Evolutionary conservation across 2,113 vertebrate genomes (phyloP), one percentile per base, ranked within the genome.

Genomic region (Ranitomeya variabilis): DNA sequence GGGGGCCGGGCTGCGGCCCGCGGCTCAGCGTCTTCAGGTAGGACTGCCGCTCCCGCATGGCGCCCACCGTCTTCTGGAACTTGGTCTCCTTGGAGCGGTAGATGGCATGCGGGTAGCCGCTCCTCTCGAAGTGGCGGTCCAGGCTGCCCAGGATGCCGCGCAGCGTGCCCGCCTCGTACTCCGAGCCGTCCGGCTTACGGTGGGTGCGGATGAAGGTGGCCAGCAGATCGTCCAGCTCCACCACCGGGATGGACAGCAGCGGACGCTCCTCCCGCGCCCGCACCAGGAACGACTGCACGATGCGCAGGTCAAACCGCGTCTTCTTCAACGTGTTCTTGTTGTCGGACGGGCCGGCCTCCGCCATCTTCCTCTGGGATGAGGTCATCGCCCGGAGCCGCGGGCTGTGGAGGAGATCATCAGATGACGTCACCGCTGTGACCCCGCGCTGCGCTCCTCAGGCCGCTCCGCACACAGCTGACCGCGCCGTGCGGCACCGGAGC

Each of bases 261-360:
- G 73, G 80, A 11, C 89, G 62, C 71, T 73, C 55, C 73, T 87
- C 85, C 11, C 51, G n/a, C 14, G 77, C 81, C n/a, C 57, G 64
- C 23, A 6, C 5, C 57, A 90, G 86, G 54, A 87, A 90, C 18
- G 89, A 15, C 19, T 84, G 81, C 60, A 90, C 64, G n/a, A 90
- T 83, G 37, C 89, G 79, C 60, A 90, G 80, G n/a, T 90, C 89
- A 12, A 90, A 86, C 80, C 78, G 77, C 15, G 89, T 90, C 80
- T 90, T 90, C 73, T 87, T 87, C 62, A 90, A 21, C 3, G 89
- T 90, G 71, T 90, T 87, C 73, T 90, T 86, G 54, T 90, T 90
- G 54, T 90, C 89, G 16, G 59, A 9, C 51, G 6, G 66, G 0
- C 14, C 18, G 18, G 2, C 16, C 10, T 55, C 64, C 51, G 15